Evolutionary conservation across 2,888 invertebrate genomes (phyloP), one percentile per base, ranked within the genome.

Genomic region (Temnothorax rugatulus): DNA sequence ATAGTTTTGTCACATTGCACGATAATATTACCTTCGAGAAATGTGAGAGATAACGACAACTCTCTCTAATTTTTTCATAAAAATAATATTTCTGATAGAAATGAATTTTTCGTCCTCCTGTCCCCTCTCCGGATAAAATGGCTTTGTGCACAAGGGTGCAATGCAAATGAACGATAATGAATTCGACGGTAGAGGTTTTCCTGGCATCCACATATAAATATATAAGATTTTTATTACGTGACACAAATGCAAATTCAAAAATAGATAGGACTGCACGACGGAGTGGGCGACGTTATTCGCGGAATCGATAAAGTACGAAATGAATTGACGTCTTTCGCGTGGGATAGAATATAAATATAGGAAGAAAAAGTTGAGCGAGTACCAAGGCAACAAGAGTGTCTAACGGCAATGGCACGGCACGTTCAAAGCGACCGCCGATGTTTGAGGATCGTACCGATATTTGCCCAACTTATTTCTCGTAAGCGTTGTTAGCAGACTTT

Each of bases 381-480:
- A 89, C 87, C 69, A 88, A 90, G 89, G 88, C 81, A 75, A 81
- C 75, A 66, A 75, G 66, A 84, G 89, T 90, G 91, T 93, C 92
- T 93, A 93, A 92, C 91, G 91, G 92, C 91, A 52, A 68, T 21
- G 66, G 66, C 44, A 59, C 85, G 90, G 89, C 87, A 87, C 88
- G 91, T 92, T 93, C 92, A 93, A 93, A 93, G 86, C 87, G 86
- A 75, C 93, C 93, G 93, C 92, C 93, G 88, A 92, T 93, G 92
- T 94, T 94, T 94, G 94, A 94, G 90, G 92, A 93, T 93, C 93
- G 93, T 91, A 91, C 91, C 92, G 92, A 91, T 93, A 92, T 94
- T 94, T 94, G 93, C 91, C 91, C 89, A 93, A 93, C 93, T 94
- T 94, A 93, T 93, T 93, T 93, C 92, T 93, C 93, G 93, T 94